phyloP scores from a whole-genome alignment of 2,113 vertebrate genomes.

The Oreocharis arfaki region DNA sequence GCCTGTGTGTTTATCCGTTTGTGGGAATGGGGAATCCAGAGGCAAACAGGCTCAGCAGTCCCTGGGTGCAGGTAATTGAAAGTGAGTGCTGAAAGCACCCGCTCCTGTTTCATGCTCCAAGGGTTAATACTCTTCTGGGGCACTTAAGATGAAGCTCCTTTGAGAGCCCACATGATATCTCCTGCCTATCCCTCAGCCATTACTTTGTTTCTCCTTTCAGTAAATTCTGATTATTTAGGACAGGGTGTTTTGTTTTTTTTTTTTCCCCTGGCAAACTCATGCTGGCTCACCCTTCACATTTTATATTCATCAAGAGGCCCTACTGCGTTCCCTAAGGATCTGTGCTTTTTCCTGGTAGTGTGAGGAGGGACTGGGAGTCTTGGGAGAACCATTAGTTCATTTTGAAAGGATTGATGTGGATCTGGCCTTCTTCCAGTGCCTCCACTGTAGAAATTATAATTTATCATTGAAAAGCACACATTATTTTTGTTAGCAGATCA shows the following conservation, averaged over 20 bases:
- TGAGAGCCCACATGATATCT: not conserved
- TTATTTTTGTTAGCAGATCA: conserved; percentile 25
- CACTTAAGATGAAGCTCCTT: not conserved
- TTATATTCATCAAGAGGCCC: conserved; percentile 4
- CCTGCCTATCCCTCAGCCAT: not conserved
- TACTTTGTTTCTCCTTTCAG: conserved; percentile 18
- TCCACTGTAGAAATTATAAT: not conserved
- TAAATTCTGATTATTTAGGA: conserved; percentile 26
- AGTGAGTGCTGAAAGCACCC: not conserved
- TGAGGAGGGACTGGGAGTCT: not conserved
- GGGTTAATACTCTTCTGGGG: conserved; percentile 30
- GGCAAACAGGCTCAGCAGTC: not conserved
- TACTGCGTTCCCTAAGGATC: not conserved
- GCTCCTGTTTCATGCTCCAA: not conserved
- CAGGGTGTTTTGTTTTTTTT: not conserved
- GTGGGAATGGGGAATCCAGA: conserved; percentile 2
- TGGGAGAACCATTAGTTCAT: conserved; percentile 29
- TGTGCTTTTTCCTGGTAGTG: conserved; percentile 37
- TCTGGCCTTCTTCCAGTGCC: conserved; percentile 32
- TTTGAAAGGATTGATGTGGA: conserved; percentile 30
- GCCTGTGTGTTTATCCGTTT: not conserved
- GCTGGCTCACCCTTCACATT: not conserved
- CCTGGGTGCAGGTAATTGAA: not conserved
- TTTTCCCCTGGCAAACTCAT: not conserved
- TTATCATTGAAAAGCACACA: conserved; percentile 5